Evolutionary conservation across 2,888 invertebrate genomes (phyloP).

Genomic region (Calameuta filiformis): DNA sequence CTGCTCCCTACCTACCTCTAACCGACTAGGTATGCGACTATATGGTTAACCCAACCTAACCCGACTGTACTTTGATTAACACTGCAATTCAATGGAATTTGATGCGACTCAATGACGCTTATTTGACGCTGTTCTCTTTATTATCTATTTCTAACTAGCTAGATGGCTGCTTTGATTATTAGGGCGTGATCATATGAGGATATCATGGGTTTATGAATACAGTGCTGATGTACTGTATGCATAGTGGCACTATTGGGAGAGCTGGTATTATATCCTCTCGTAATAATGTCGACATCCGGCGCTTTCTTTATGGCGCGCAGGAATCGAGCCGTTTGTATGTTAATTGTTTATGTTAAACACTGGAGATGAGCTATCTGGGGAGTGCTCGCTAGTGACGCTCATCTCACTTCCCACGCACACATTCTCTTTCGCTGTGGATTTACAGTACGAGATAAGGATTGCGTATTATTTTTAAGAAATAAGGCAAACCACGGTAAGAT

Average conservation of each 20-base stretch:
- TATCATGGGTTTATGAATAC: not conserved
- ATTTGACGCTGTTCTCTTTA: not conserved
- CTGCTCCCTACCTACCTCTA: not conserved
- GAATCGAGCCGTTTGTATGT: constrained; percentile 30
- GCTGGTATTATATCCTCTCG: constrained; percentile 3
- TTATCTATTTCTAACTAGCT: not conserved
- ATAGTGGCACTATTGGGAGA: not conserved
- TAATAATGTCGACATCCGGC: constrained; percentile 7
- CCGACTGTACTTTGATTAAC: not conserved
- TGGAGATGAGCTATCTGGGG: constrained; percentile 26
- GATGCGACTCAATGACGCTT: not conserved
- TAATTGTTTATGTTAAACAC: constrained; percentile 34
- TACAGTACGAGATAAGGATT: not conserved
- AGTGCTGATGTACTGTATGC: not conserved
- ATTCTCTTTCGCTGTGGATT: not conserved
- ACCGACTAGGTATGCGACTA: not conserved
- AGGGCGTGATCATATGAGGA: not conserved
- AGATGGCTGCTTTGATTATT: not conserved
- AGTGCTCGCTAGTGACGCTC: not conserved
- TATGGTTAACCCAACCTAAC: not conserved
- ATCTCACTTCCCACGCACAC: not conserved
- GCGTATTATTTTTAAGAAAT: not conserved
- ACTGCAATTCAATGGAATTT: not conserved
- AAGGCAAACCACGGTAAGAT: not conserved
- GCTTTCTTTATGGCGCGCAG: constrained; percentile 4